Conservation (phyloP, 2,797 vertebrate species). For the Gobionotothen gibberifrons region DNA sequence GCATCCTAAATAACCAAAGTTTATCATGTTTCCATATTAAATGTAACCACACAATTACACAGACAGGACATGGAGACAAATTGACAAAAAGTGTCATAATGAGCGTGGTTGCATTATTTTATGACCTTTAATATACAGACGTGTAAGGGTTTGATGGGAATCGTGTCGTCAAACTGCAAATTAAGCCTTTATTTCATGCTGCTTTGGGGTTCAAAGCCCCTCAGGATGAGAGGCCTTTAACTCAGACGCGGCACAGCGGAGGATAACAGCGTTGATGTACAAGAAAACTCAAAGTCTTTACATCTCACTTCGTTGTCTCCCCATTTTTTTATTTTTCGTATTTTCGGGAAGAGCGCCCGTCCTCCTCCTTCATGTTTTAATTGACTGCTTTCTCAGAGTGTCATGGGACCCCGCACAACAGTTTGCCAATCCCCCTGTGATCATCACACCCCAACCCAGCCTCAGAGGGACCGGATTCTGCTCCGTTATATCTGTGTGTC, state of each 20-base stretch:
- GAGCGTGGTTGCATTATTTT: constrained; percentile 7
- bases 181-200: constrained; percentile 55
- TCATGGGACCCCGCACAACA: constrained; percentile 62
- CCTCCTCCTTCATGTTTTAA: constrained; percentile 72
- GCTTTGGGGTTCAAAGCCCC: constrained; percentile 60
- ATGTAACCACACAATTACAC: not conserved
- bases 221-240: constrained; percentile 44
- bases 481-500: constrained; percentile 51
- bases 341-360: constrained; percentile 43
- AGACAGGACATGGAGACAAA: not conserved
- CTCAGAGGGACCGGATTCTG: constrained; percentile 47
- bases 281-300: constrained; percentile 63
- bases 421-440: constrained; percentile 68
- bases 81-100: not conserved
- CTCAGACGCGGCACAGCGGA: constrained; percentile 38
- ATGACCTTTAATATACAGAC: constrained; percentile 57
- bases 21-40: too few relatives aligned
- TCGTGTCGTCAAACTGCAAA: constrained; percentile 68
- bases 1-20: too few relatives aligned
- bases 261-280: constrained; percentile 59
- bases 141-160: constrained; percentile 57
- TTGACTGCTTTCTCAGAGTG: constrained; percentile 70
- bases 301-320: constrained; percentile 45
- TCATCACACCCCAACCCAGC: constrained; percentile 56
- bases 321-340: constrained; percentile 13